phyloP scores from a whole-genome alignment of 2,113 vertebrate species.

The Myxocyprinus asiaticus region DNA sequence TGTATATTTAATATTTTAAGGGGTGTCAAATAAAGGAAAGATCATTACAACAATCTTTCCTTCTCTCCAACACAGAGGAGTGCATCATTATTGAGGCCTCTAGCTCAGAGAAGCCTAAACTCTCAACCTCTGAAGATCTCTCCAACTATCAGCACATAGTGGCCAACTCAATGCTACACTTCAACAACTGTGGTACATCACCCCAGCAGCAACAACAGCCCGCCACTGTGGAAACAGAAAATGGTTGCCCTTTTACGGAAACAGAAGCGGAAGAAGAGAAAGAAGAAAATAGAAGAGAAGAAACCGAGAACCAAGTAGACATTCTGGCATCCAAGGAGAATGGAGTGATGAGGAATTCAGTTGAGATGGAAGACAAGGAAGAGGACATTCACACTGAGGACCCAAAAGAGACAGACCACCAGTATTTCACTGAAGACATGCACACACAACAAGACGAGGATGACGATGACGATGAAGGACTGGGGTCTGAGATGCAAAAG shows the following conservation, averaged over 20 bases:
- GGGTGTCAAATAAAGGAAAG: no score
- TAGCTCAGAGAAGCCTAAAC: conserved; percentile 49
- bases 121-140: conserved; percentile 54
- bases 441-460: conserved; percentile 44
- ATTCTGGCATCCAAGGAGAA: conserved; percentile 53
- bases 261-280: conserved; percentile 65
- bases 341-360: conserved; percentile 60
- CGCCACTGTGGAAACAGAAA: conserved; percentile 59
- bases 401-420: conserved; percentile 52
- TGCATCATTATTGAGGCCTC: conserved; percentile 69
- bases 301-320: conserved; percentile 27
- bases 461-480: conserved; percentile 49
- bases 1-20: no score
- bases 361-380: conserved; percentile 64
- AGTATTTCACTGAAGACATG: conserved; percentile 52
- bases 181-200: conserved; percentile 69
- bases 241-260: conserved; percentile 47
- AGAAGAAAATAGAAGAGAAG: conserved; percentile 42
- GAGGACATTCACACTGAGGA: conserved; percentile 59
- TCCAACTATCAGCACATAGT: conserved; percentile 84
- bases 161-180: conserved; percentile 86
- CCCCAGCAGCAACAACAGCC: conserved; percentile 41
- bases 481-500: conserved; percentile 51
- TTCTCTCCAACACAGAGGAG: conserved; percentile 61
- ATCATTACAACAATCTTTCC: conserved; percentile 3